These are phyloP conservation scores for Esox masquinongy DNA, from an alignment of 2,797 vertebrate species.

Conservation along the genomic window DNA sequence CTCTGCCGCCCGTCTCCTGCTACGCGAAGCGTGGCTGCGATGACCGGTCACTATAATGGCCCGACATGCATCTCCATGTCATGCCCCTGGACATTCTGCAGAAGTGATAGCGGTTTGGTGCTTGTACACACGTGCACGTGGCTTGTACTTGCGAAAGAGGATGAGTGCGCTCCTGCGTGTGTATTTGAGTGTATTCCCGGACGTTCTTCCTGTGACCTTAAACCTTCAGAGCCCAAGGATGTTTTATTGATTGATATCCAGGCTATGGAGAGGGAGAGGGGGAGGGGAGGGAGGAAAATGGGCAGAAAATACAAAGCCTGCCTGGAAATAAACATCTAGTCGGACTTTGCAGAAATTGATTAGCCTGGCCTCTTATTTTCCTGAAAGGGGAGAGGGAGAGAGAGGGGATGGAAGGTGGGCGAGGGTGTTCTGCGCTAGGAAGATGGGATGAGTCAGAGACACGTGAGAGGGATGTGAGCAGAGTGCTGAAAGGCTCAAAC, in stretches of 20 bases:
- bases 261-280: constrained; percentile 48
- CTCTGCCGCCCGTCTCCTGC: neutral
- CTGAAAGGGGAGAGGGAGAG: constrained; percentile 4
- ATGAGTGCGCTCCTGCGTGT: neutral
- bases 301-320: constrained; percentile 20
- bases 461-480: constrained; percentile 56
- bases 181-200: constrained; percentile 19
- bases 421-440: neutral
- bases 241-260: constrained; percentile 69
- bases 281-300: constrained; percentile 9
- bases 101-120: neutral
- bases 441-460: constrained; percentile 24
- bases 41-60: neutral
- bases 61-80: neutral
- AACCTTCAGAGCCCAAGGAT: constrained; percentile 64
- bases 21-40: neutral
- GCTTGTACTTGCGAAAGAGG: constrained; percentile 14
- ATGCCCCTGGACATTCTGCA: neutral
- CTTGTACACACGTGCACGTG: neutral
- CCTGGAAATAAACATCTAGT: constrained; percentile 35
- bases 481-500: constrained; percentile 56
- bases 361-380: constrained; percentile 34
- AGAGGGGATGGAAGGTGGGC: neutral
- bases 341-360: constrained; percentile 52
- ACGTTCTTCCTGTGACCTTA: constrained; percentile 44